Evolutionary conservation across 2,888 invertebrate species (phyloP).

Genomic region (Drosophila nr. fundita): DNA sequence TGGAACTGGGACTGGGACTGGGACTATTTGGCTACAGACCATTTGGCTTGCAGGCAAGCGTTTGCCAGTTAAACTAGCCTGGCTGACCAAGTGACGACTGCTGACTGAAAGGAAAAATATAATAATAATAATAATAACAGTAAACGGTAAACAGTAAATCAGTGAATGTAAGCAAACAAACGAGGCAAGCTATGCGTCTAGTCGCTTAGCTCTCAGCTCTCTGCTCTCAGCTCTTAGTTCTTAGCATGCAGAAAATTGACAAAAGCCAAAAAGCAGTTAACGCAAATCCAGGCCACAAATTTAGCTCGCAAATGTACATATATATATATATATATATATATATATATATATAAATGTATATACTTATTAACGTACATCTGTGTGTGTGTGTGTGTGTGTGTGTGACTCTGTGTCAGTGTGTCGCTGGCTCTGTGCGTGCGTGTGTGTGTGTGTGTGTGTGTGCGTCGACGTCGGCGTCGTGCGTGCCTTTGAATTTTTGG

Average conservation of each 20-base stretch:
- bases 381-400: slow-evolving; percentile 15
- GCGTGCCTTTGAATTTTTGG: slow-evolving; percentile 81
- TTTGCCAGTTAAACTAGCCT: slow-evolving; percentile 7
- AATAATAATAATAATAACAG: slow-evolving; percentile 11
- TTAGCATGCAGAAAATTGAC: slow-evolving; percentile 25
- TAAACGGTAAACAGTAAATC: slow-evolving; percentile 34
- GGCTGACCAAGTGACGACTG: slow-evolving; percentile 28
- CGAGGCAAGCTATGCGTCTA: background rate
- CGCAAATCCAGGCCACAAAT: slow-evolving; percentile 63
- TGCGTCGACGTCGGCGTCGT: slow-evolving; percentile 54
- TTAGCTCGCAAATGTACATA: slow-evolving; percentile 53
- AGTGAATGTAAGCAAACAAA: slow-evolving; percentile 51
- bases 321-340: slow-evolving; percentile 1
- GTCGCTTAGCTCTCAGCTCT: background rate
- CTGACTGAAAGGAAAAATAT: slow-evolving; percentile 5
- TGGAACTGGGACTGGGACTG: background rate
- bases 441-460: slow-evolving; percentile 34
- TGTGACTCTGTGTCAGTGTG: slow-evolving; percentile 22
- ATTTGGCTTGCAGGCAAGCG: slow-evolving; percentile 1
- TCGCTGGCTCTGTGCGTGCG: slow-evolving; percentile 25
- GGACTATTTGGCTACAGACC: background rate
- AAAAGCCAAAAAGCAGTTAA: slow-evolving; percentile 51
- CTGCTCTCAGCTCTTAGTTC: background rate
- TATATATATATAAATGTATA: slow-evolving; percentile 1
- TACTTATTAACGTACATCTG: slow-evolving; percentile 33